Base-by-base conservation (phyloP, 2,797 vertebrate genomes). In the Enteromius treurensis region DNA sequence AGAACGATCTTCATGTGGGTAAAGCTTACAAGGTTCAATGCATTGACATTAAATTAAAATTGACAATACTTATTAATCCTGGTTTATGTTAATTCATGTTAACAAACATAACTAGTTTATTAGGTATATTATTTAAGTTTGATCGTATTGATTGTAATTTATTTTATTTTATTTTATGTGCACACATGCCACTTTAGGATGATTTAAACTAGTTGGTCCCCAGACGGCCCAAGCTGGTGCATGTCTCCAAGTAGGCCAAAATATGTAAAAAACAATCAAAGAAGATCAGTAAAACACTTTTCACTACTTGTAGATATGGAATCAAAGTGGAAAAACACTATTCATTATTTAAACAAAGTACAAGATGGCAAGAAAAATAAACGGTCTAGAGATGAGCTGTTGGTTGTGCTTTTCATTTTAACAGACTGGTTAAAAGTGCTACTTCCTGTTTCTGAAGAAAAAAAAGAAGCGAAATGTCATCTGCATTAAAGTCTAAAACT, bases 391-490 rank as follows among this genome's bases (percentile, higher is more conserved):
- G 19, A 4, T 34, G 6, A 42, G 2, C 42, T 42, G 42, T 42
- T 11, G 47, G 13, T 62, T 23, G 42, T 21, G 6, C 11, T 13
- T 37, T 34, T 55, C n/a, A 32, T 47, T 19, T 60, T 17, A 9
- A 4, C 8, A 21, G 19, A 73, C 5, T 71, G 15, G 7, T 32
- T n/a, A 21, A 42, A 80, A 29, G 37, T n/a, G 9, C 14, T 11
- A 23, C 55, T 74, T 74, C 80, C 69, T 14, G 55, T 80, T 80
- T 74, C 5, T 37, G 13, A 37, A 17, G 4, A 49, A 13, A 49
- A 21, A 42, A 42, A 42, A 9, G 9, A 0, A 2, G 34, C 3
- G 26, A 78, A 77, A 65, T 15, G 15, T 3, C 15, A 3, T 26
- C 11, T 45, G 53, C 5, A 26, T 62, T 60, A 60, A 74, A 10